Base-by-base conservation (phyloP, 2,113 vertebrate genomes). In the Riparia riparia region DNA sequence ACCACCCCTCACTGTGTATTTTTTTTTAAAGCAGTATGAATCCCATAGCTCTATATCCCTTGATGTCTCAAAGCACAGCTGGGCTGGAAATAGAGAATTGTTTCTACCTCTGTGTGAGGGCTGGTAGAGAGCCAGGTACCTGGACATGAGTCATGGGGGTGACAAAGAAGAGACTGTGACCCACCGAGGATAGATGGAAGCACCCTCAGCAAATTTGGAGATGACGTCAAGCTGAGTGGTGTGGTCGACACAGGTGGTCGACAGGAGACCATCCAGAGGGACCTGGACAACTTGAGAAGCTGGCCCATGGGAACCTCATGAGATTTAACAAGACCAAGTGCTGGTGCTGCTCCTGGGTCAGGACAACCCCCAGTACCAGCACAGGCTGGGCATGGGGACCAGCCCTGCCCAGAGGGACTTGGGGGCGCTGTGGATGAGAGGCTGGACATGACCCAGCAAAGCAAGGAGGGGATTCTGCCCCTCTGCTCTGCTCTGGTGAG, bases 321-420 rank as follows among this genome's bases (percentile, higher is more conserved):
- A 20, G 8, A 11, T 60, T n/a, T 53, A 39, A 74, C 19, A 53
- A 31, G n/a, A 17, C 12, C 8, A 24, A 39, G 15, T 39, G 29
- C 45, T 41, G 37, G 22, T 8, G 74, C 58, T 51, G 37, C 22
- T 17, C 10, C 15, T 25, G 29, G 12, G 7, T 17, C 12, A 45
- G 61, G 32, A 2, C 15, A 45, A 2, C 5, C 9, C 34, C 18
- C 0, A 0, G 12, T 39, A 28, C 7, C 21, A 19, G 3, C 45
- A 6, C 6, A 51, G 53, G 53, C 37, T 66, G 60, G 12, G 37
- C 7, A n/a, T 50, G 3, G 12, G 64, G 42, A 82, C 51, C 60
- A 89, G 58, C 49, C 28, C 51, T 66, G 37, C 51, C 1, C 6
- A 51, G 68, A 20, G 19, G 39, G 37, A 25, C 8, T 6, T 29